Conservation (phyloP, 2,113 vertebrate species). For the Campylomormyrus tamandua region DNA sequence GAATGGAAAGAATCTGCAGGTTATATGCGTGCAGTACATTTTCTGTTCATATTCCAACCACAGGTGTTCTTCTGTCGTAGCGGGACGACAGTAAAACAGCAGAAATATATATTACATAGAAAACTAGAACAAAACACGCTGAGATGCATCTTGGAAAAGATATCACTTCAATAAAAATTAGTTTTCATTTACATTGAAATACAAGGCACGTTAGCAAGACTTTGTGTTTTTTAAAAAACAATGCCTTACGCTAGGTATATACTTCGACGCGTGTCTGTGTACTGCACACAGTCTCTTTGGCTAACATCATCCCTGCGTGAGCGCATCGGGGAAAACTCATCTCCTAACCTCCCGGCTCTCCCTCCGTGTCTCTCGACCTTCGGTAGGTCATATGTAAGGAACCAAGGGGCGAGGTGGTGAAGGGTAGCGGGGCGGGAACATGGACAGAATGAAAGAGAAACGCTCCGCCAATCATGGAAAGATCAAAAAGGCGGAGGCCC, state of each 20-base stretch:
- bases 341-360: background rate
- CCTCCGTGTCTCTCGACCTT: background rate
- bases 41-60: background rate
- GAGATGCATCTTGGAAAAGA: background rate
- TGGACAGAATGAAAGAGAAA: background rate
- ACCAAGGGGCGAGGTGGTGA: background rate
- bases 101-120: background rate
- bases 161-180: slow-evolving; percentile 15
- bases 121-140: background rate
- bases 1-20: background rate
- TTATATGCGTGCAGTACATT: background rate
- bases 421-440: background rate
- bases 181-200: slow-evolving; percentile 29
- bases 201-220: slow-evolving; percentile 45
- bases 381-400: background rate
- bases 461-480: background rate
- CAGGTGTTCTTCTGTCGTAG: background rate
- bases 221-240: slow-evolving; percentile 14
- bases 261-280: background rate
- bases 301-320: background rate
- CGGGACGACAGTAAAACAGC: background rate
- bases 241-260: background rate
- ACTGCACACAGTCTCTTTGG: background rate
- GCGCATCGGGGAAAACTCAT: background rate
- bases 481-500: background rate